Evolutionary conservation across 2,888 invertebrate species (phyloP), one percentile per base, ranked within the genome.

Genomic region (Tricholauxania praeusta): DNA sequence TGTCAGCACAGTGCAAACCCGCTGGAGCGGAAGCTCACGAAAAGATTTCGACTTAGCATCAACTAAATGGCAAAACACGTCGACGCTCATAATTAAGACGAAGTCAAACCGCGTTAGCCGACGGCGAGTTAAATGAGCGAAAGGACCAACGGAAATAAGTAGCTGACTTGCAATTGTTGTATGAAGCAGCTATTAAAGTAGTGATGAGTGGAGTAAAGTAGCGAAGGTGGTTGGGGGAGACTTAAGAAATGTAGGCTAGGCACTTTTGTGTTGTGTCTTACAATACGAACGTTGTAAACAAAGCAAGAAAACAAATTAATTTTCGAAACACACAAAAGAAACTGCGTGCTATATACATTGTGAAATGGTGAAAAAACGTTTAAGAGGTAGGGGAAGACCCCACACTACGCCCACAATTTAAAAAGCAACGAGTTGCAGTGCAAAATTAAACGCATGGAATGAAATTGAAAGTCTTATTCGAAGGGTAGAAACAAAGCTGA

Each of bases 1-100:
- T 67, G 74, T 72, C 71, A 74, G 68, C 55, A 68, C 71, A 68
- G 57, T 66, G 55, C 66, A 71, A 74, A 71, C 73, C 71, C 65
- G 57, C 62, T 70, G 55, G 60, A 57, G 51, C 47, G 55, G 57
- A 48, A 47, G 19, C 19, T 14, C 15, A 14, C 28, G 53, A 70
- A 69, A 51, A 64, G 64, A 57, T 65, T 53, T 53, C 28, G 28
- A 28, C 28, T 28, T 66, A 39, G 32, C 52, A 28, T 52, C 52
- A n/a, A 52, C 53, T 66, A 66, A 66, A 53, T 39, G 53, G 53
- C 65, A n/a, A 63, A 63, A 47, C 63, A 63, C 63, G 63, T 63
- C 39, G 39, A 39, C 39, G 39, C 10, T 47, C 22, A 63, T 63
- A 63, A 63, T 63, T 63, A 63, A 63, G 63, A 17, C 63, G 39